phyloP scores from a whole-genome alignment of 2,888 invertebrate genomes.

The Cryptocephalus primarius region DNA sequence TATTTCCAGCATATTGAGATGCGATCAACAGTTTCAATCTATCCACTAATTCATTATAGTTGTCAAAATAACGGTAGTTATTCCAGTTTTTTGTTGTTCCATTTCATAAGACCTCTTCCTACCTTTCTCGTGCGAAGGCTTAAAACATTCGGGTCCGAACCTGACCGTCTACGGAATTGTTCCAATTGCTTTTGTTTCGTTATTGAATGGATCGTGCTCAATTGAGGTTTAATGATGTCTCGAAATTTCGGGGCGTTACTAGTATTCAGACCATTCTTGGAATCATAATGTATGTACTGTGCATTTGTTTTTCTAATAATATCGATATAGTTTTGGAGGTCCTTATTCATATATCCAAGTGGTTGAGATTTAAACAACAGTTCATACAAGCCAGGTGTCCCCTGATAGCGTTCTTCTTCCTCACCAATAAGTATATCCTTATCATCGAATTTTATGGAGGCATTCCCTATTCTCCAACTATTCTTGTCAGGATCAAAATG shows the following conservation, averaged over 20 bases:
- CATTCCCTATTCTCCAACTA: neutral
- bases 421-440: neutral
- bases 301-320: neutral
- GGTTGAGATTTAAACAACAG: conserved; percentile 2
- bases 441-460: neutral
- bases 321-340: conserved; percentile 4
- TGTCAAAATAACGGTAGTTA: conserved; percentile 10
- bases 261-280: no score
- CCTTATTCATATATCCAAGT: neutral
- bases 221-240: no score
- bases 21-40: conserved; percentile 17
- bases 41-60: conserved; percentile 20
- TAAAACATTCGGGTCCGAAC: no score
- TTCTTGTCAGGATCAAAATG: no score
- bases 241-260: no score
- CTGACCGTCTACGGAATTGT: no score
- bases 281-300: no score
- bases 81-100: conserved; percentile 4
- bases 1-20: conserved; percentile 16
- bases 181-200: no score
- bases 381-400: conserved; percentile 4
- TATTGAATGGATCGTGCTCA: no score
- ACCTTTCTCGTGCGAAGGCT: no score
- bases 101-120: neutral
- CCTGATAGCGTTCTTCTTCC: neutral